Conservation (phyloP, 2,113 vertebrate genomes). For the Gadus macrocephalus region DNA sequence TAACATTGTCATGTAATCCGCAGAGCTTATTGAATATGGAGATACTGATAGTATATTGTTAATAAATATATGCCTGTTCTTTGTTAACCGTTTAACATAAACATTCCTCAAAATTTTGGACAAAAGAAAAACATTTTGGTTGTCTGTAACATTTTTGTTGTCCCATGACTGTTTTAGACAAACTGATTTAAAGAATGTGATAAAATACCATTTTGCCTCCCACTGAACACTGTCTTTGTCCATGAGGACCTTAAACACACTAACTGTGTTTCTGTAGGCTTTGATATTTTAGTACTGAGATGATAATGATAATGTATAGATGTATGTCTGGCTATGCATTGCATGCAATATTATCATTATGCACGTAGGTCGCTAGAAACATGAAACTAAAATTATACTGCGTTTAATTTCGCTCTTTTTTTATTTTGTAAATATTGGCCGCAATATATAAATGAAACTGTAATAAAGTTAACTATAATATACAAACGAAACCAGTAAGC, state of each 20-base stretch:
- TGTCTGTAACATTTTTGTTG: conserved; percentile 22
- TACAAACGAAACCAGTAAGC: background rate
- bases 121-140: conserved; percentile 41
- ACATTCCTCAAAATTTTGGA: conserved; percentile 41
- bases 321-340: conserved; percentile 54
- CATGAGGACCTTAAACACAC: background rate
- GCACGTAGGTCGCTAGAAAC: conserved; percentile 52
- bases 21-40: conserved; percentile 52
- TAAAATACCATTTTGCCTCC: no score
- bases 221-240: no score
- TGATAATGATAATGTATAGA: conserved; percentile 5
- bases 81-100: conserved; percentile 44
- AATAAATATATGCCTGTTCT: conserved; percentile 57
- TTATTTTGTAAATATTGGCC: conserved; percentile 65
- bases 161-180: conserved; percentile 41
- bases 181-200: conserved; percentile 6
- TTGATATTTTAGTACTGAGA: conserved; percentile 5
- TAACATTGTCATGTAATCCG: conserved; percentile 53
- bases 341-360: conserved; percentile 66
- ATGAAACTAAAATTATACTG: conserved; percentile 46
- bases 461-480: background rate
- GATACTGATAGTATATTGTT: conserved; percentile 49
- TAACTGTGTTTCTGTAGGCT: conserved; percentile 9
- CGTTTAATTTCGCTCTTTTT: conserved; percentile 61
- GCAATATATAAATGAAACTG: conserved; percentile 57